A percentile compares a stretch with the other conserved stretches of the same genome.
phyloP scores from a whole-genome alignment of 2,113 vertebrate species.

The Micronisus gabar region DNA sequence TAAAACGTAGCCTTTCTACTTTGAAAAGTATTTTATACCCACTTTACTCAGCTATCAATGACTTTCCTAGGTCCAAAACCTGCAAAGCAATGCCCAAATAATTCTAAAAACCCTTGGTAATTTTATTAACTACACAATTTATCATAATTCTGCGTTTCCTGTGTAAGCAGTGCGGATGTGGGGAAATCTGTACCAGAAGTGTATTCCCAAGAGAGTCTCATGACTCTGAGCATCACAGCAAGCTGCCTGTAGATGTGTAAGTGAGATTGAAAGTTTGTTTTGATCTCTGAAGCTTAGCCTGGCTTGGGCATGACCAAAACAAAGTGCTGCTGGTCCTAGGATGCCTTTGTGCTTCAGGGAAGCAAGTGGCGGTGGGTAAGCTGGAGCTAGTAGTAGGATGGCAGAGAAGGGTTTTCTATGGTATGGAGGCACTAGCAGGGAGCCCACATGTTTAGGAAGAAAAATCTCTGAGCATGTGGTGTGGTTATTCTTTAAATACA shows the following conservation, averaged over 20 bases:
- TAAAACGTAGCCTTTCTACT: not conserved
- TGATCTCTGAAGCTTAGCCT: not conserved
- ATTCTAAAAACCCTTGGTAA: not conserved
- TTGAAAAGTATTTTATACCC: not conserved
- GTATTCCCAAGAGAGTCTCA: not conserved
- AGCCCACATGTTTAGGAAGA: fast-evolving
- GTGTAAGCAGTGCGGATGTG: not conserved
- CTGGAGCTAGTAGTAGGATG: not conserved
- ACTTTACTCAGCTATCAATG: not conserved
- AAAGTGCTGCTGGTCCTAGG: not conserved
- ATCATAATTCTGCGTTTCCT: not conserved
- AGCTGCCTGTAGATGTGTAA: not conserved
- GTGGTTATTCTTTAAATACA: not conserved
- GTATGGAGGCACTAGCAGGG: not conserved
- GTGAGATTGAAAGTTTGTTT: not conserved
- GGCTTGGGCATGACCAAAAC: not conserved
- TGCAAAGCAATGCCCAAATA: not conserved
- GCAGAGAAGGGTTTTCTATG: not conserved
- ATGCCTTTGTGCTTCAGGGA: not conserved
- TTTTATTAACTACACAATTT: not conserved
- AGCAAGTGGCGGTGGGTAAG: not conserved
- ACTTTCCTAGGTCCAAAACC: not conserved
- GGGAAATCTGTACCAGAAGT: not conserved
- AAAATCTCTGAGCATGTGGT: not conserved
- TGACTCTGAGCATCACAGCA: not conserved